These are phyloP conservation scores for Anoplius nigerrimus DNA, from an alignment of 2,888 invertebrate species.

Conservation along the genomic window DNA sequence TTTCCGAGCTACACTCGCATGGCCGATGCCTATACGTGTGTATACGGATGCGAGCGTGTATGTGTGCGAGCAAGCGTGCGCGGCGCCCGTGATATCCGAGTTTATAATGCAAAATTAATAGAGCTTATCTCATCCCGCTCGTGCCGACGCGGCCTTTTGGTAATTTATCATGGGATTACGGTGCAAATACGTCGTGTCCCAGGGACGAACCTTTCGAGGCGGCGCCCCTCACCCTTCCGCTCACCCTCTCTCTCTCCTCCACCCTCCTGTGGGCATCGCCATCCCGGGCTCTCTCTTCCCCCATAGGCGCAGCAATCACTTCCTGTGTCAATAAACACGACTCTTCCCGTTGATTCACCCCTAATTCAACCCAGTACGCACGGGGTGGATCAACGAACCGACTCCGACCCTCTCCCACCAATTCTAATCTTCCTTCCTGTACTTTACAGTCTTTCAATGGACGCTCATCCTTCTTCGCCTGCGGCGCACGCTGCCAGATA, in stretches of 20 bases:
- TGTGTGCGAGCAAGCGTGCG: constrained; percentile 21
- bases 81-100: constrained; percentile 43
- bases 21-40: no score
- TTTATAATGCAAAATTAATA: constrained; percentile 75
- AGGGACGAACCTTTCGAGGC: constrained; percentile 2
- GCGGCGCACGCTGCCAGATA: not conserved
- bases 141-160: constrained; percentile 62
- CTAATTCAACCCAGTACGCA: constrained; percentile 58
- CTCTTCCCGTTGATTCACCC: constrained; percentile 62
- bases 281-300: constrained; percentile 17
- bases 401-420: constrained; percentile 41
- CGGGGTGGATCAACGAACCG: constrained; percentile 60
- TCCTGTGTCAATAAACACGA: constrained; percentile 73
- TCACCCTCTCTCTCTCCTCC: constrained; percentile 7
- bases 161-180: constrained; percentile 74
- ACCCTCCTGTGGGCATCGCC: constrained; percentile 34
- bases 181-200: constrained; percentile 66
- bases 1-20: no score
- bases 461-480: constrained; percentile 14
- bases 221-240: constrained; percentile 28
- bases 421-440: constrained; percentile 56
- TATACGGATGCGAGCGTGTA: no score
- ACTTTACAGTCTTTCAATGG: constrained; percentile 51
- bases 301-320: constrained; percentile 67
- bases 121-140: constrained; percentile 66